These are phyloP conservation scores for Agrilus biguttatus DNA, from an alignment of 2,888 invertebrate species.

Conservation along the genomic window DNA sequence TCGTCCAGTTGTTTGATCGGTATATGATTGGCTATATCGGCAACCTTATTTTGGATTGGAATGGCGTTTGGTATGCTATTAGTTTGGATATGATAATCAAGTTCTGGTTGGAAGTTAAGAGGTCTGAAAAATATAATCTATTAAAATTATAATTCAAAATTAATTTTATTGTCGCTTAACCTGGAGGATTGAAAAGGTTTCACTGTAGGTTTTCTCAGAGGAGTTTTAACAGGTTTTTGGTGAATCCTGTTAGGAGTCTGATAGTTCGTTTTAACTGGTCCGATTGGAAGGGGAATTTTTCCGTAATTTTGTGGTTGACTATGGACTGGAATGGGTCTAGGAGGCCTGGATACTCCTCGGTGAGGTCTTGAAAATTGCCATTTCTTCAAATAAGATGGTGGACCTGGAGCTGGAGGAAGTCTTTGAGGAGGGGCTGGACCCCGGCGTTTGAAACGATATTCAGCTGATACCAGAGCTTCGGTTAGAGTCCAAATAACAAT, in stretches of 20 bases:
- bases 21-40: constrained; percentile 14
- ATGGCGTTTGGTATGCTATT: constrained; percentile 21
- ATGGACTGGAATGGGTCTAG: constrained; percentile 13
- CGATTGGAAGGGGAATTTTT: background rate
- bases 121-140: constrained; percentile 14
- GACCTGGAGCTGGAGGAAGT: constrained; percentile 18
- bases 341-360: constrained; percentile 8
- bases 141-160: constrained; percentile 14
- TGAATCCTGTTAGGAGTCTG: constrained; percentile 14
- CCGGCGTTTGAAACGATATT: constrained; percentile 12
- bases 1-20: constrained; percentile 30
- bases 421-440: constrained; percentile 24
- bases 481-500: background rate
- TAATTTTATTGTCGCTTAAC: constrained; percentile 2
- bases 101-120: constrained; percentile 18
- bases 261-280: background rate
- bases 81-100: constrained; percentile 26
- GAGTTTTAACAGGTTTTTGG: constrained; percentile 16
- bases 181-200: constrained; percentile 7
- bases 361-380: constrained; percentile 9
- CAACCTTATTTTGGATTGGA: constrained; percentile 4
- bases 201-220: constrained; percentile 6
- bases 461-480: background rate
- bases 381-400: constrained; percentile 21
- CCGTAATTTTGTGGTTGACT: constrained; percentile 6